Evolutionary conservation across 1,140 invertebrate species (phyloP), one percentile per base, ranked within the genome.

Genomic region (Macrocentrus cingulum): DNA sequence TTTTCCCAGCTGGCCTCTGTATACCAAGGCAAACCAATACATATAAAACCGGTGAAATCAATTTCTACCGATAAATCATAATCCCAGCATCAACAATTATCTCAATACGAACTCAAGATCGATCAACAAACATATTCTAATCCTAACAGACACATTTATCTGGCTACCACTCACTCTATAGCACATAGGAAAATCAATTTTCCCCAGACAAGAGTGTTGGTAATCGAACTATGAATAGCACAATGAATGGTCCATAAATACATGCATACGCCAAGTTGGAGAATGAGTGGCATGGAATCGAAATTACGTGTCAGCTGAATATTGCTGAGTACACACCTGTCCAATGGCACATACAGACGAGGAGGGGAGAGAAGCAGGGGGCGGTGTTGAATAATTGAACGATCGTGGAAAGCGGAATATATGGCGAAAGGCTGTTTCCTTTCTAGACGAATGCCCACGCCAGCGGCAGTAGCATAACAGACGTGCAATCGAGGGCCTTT

Each of bases 361-460:
- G 8, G 36, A 39, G 19, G 41, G 25, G 50, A 53, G 20, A 37
- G 22, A 13, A 11, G 4, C 9, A 52, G 44, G 32, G 34, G 50
- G 44, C 19, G 16, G 9, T 56, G 52, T 66, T 65, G 67, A 67
- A 67, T 66, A 69, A 69, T 66, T 65, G 61, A 69, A 66, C 54
- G 60, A 64, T 64, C 34, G 53, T 59, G 59, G 64, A 59, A 66
- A 69, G 65, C 56, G 55, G 59, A 60, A 63, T 39, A 39, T 45
- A 59, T 66, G 59, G 56, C 56, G 60, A 67, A 67, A 63, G 62
- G 60, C 62, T 49, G 56, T 67, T 66, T 66, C 64, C 64, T 67
- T 67, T 64, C 62, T 56, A 67, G 41, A 39, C 64, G 60, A 64
- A 46, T 45, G 59, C 45, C 20, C 55, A 22, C 32, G 49, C 16